These are phyloP conservation scores for Lasioglossum pauxillum DNA, from an alignment of 2,888 invertebrate genomes.

Conservation along the genomic window DNA sequence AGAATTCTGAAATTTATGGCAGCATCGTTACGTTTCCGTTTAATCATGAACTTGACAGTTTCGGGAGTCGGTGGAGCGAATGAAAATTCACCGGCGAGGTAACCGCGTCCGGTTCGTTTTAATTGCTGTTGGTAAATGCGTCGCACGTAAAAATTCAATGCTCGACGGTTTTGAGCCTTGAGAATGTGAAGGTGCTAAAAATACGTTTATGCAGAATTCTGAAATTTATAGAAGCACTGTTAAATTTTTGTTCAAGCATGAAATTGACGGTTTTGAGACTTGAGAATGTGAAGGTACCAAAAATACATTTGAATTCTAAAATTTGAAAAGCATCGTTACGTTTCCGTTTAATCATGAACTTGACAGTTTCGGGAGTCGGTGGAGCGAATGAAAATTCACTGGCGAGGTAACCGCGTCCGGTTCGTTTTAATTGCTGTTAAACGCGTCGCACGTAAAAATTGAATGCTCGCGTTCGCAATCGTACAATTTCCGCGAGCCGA, in stretches of 20 bases:
- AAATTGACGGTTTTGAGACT: not conserved
- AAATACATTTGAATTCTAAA: not conserved
- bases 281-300: no score
- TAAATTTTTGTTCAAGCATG: not conserved
- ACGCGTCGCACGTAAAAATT: slow-evolving; percentile 25
- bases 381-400: not conserved
- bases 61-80: not conserved
- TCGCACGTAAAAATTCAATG: slow-evolving; percentile 17
- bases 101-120: not conserved
- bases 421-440: slow-evolving; percentile 23
- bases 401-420: not conserved
- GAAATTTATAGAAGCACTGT: not conserved
- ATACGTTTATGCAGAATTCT: not conserved
- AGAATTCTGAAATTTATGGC: not conserved
- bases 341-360: no score
- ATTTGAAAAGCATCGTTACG: not conserved
- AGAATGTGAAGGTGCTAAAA: no score
- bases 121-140: slow-evolving; percentile 32
- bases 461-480: slow-evolving; percentile 4
- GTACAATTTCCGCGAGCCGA: slow-evolving; percentile 33
- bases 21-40: not conserved
- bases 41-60: no score
- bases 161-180: not conserved
- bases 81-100: not conserved
- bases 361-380: not conserved